Conservation (phyloP, 2,888 invertebrate species). For the Mythimna loreyi region DNA sequence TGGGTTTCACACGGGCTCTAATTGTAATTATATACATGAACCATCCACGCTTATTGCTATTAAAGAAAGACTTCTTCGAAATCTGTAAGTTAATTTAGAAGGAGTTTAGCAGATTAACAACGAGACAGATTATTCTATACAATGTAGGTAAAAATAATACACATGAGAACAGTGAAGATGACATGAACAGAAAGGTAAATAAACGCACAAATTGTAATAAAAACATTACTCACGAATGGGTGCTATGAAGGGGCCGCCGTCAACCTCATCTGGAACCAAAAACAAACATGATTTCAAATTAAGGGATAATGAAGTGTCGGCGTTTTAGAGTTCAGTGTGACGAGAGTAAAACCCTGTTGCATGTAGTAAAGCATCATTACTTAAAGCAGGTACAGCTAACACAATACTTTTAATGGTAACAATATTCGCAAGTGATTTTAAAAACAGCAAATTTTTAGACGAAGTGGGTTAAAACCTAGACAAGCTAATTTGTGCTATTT, state of each 20-base stretch:
- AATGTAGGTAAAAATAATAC: background rate
- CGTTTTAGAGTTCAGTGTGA: slow-evolving; percentile 38
- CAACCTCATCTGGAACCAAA: slow-evolving; percentile 64
- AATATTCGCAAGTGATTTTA: background rate
- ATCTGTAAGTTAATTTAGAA: background rate
- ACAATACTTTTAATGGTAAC: background rate
- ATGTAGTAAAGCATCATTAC: background rate
- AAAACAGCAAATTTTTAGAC: background rate
- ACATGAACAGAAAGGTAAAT: slow-evolving; percentile 12
- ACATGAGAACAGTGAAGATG: background rate
- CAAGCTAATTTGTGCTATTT: too few relatives aligned
- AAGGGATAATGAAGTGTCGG: slow-evolving; percentile 47
- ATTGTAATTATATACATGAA: background rate
- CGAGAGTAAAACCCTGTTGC: slow-evolving; percentile 1
- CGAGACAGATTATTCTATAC: background rate
- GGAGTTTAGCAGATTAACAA: background rate
- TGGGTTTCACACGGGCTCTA: background rate
- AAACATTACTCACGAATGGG: slow-evolving; percentile 57
- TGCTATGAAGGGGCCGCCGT: slow-evolving; percentile 44
- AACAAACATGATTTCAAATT: slow-evolving; percentile 62
- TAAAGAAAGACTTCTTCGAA: background rate
- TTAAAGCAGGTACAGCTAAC: background rate
- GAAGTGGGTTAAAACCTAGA: too few relatives aligned
- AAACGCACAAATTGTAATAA: slow-evolving; percentile 28
- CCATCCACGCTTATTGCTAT: background rate